Evolutionary conservation across 2,888 invertebrate genomes (phyloP).

Genomic region (Priapulus caudatus): DNA sequence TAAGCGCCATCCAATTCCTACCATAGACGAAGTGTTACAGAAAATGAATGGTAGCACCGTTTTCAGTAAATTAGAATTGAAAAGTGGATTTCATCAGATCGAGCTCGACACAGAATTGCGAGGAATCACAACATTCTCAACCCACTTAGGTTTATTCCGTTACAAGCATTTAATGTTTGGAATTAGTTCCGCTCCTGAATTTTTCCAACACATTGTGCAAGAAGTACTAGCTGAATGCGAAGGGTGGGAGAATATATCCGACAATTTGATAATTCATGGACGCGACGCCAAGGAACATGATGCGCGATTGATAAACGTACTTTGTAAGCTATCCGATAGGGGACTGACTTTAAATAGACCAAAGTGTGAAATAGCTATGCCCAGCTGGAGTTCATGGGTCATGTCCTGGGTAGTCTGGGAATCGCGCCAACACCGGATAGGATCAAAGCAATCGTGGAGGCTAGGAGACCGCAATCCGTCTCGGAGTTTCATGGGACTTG

Average conservation of each 20-base stretch:
- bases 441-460: too few relatives aligned
- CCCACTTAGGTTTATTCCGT: slow-evolving; percentile 20
- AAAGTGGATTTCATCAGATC: slow-evolving; percentile 23
- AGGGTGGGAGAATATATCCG: slow-evolving; percentile 19
- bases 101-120: slow-evolving; percentile 21
- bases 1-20: slow-evolving; percentile 17
- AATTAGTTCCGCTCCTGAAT: slow-evolving; percentile 18
- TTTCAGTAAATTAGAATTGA: slow-evolving; percentile 24
- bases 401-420: too few relatives aligned
- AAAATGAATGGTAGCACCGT: slow-evolving; percentile 16
- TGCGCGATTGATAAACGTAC: slow-evolving; percentile 10
- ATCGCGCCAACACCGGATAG: too few relatives aligned
- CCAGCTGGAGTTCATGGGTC: slow-evolving; percentile 18
- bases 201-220: slow-evolving; percentile 19
- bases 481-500: too few relatives aligned
- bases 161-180: slow-evolving; percentile 22
- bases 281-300: slow-evolving; percentile 18
- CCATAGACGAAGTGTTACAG: slow-evolving; percentile 20
- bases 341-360: slow-evolving; percentile 17
- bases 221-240: slow-evolving; percentile 15
- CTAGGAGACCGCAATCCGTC: too few relatives aligned
- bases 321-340: slow-evolving; percentile 14
- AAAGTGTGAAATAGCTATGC: slow-evolving; percentile 18
- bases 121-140: slow-evolving; percentile 24
- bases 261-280: slow-evolving; percentile 22